Percentiles rank a stretch among this genome's conserved stretches.
phyloP scores from a whole-genome alignment of 2,888 invertebrate genomes.

The Drosophila merina region DNA sequence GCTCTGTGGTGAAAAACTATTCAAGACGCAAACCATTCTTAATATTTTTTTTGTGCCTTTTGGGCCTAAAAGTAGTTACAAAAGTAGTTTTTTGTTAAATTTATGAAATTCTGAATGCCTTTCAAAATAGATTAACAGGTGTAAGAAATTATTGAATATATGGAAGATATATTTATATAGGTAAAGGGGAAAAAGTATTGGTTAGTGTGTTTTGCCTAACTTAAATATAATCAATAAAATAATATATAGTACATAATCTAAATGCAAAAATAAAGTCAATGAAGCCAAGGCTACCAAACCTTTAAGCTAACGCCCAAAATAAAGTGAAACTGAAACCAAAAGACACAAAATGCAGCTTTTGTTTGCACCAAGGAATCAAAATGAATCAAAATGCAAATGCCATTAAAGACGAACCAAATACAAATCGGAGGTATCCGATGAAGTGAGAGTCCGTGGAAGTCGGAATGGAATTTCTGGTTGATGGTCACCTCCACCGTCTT shows the following conservation, averaged over 20 bases:
- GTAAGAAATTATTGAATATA: too few relatives aligned
- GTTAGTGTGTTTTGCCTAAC: too few relatives aligned
- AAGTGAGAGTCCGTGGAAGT: neutral
- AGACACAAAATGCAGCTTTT: neutral
- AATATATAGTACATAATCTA: constrained; percentile 31
- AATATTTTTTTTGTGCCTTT: neutral
- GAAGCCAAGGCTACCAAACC: too few relatives aligned
- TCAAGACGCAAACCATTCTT: neutral
- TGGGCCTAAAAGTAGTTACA: neutral
- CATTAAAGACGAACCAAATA: neutral
- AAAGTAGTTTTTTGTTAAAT: too few relatives aligned
- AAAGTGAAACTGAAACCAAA: too few relatives aligned
- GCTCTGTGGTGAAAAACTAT: neutral
- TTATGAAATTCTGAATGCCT: neutral
- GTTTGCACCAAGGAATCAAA: constrained; percentile 19
- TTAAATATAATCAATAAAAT: neutral
- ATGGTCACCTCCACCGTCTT: constrained; percentile 10
- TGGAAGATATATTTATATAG: too few relatives aligned
- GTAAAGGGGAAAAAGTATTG: too few relatives aligned
- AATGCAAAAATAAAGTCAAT: constrained; percentile 6
- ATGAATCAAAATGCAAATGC: neutral
- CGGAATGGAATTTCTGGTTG: neutral
- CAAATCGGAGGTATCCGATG: neutral
- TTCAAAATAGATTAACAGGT: neutral
- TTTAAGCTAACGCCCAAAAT: too few relatives aligned